Conservation (phyloP, 1,140 invertebrate genomes). For the Parasteatoda tepidariorum region DNA sequence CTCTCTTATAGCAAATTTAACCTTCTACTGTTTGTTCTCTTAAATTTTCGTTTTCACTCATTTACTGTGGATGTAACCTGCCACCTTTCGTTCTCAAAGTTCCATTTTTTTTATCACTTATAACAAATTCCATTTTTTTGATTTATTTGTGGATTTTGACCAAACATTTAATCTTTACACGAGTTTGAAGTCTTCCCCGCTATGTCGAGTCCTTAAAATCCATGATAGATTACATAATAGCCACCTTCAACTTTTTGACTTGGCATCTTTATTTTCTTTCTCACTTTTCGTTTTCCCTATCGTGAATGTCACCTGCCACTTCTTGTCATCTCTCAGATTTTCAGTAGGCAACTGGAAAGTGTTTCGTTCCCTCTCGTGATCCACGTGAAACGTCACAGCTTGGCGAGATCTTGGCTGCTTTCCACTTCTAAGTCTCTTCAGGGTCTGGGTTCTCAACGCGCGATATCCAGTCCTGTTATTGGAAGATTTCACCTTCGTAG, state of each 20-base stretch:
- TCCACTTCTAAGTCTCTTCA: constrained; percentile 11
- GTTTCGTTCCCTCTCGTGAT: constrained; percentile 79
- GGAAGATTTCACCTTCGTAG: neutral
- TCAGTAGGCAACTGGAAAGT: constrained; percentile 86
- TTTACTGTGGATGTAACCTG: too few species aligned
- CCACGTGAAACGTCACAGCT: constrained; percentile 65
- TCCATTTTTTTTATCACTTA: too few species aligned
- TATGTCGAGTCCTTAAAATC: too few species aligned
- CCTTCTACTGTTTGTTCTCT: too few species aligned
- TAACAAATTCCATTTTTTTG: too few species aligned
- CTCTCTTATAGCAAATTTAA: too few species aligned
- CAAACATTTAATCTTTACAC: too few species aligned
- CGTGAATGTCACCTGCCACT: constrained; percentile 90
- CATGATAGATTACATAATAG: too few species aligned
- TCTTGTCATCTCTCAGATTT: constrained; percentile 84
- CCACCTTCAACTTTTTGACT: neutral
- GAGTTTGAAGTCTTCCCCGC: too few species aligned
- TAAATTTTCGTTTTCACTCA: too few species aligned
- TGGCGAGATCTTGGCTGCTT: constrained; percentile 46
- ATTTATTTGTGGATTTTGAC: too few species aligned
- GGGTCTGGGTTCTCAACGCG: constrained; percentile 29
- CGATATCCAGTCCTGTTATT: neutral
- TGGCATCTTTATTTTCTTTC: neutral
- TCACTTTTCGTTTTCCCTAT: constrained; percentile 68
- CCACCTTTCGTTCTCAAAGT: too few species aligned